phyloP scores from a whole-genome alignment of 2,113 vertebrate genomes.

The Muntiacus muntjak region DNA sequence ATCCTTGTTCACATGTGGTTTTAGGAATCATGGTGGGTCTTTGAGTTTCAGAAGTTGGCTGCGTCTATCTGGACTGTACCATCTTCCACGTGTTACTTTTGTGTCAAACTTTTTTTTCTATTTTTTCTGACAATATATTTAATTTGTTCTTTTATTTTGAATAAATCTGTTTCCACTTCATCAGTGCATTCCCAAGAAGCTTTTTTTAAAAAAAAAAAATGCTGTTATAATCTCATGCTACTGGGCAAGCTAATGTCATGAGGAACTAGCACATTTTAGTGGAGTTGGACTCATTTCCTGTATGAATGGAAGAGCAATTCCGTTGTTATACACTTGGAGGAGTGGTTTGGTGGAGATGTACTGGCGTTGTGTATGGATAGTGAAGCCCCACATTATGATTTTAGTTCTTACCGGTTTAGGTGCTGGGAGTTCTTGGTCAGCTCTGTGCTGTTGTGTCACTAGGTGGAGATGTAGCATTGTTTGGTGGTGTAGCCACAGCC shows the following conservation, averaged over 20 bases:
- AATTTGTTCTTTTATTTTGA: too few species aligned
- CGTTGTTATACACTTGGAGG: not conserved
- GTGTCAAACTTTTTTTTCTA: not conserved
- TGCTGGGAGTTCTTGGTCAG: not conserved
- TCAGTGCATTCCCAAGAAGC: too few species aligned
- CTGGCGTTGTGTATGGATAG: not conserved
- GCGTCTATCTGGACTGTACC: not conserved
- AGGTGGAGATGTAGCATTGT: constrained; percentile 73
- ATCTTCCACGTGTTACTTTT: not conserved
- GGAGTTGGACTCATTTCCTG: not conserved
- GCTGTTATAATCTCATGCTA: not conserved
- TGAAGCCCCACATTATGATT: not conserved
- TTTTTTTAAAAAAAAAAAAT: not conserved
- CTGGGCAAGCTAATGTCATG: not conserved
- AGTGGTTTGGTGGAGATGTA: not conserved
- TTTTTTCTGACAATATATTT: too few species aligned
- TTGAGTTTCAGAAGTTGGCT: not conserved
- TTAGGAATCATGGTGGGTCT: not conserved
- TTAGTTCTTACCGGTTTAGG: not conserved
- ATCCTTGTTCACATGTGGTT: not conserved
- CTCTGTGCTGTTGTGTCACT: constrained; percentile 64
- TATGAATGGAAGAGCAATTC: not conserved
- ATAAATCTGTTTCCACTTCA: too few species aligned
- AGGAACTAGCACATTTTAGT: not conserved
- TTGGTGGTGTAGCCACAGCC: not conserved